Base-by-base conservation (phyloP, 2,797 vertebrate species). In the Pipistrellus nathusii region DNA sequence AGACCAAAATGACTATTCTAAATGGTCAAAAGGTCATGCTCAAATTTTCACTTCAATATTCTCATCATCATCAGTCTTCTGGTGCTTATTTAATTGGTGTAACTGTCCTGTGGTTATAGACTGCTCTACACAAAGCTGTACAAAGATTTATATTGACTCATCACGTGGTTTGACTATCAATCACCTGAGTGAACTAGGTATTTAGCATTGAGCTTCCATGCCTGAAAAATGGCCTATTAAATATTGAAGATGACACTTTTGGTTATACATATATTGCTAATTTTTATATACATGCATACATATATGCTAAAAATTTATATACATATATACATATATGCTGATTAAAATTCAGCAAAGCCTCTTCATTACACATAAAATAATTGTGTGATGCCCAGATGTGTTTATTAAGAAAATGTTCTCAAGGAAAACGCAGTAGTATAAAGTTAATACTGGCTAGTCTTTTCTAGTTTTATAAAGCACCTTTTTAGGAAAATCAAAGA, bases 401-500 rank as follows among this genome's bases (percentile, higher is more conserved):
- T 85, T 71, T 53, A 41, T 48, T 71, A 14, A 64, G 81, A 72
- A 30, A 64, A 3, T 23, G 32, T 48, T 73, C 77, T 30, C 62
- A 66, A 53, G 55, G 30, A 32, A 71, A 85, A 55, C 57, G 21
- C 10, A 64, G 57, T 14, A 72, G 15, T 15, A 8, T 9, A 80
- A 17, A 59, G 55, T 80, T 64, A 76, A 46, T 48, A 46, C n/a
- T 71, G 15, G 35, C 20, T 57, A 48, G 62, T 0, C 25, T 32
- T 51, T 71, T 72, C 44, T 38, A 1, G 27, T 62, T 95, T 86
- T 64, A 77, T 41, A 46, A 92, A 73, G 30, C 9, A 32, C 6
- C 15, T 57, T 90, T 76, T 88, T 72, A 57, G 44, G 35, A 66
- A 80, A 93, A 86, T 27, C 23, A 30, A 68, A 91, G 64, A 73